A percentile compares a stretch with the other conserved stretches of the same genome.
Conservation (phyloP, 1,140 invertebrate genomes). For the Vanessa atalanta region DNA sequence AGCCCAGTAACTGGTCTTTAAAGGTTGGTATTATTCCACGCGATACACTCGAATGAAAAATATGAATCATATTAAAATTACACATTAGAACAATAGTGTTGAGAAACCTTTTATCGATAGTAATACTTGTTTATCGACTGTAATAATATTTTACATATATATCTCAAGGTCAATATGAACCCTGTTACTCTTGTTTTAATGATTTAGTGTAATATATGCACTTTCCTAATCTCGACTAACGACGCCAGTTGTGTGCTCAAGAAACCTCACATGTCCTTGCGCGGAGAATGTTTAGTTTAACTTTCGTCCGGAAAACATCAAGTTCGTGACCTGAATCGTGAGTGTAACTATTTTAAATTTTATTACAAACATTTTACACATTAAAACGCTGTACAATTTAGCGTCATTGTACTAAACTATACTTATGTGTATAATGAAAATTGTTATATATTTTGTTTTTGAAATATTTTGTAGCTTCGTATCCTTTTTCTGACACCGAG, state of each 20-base stretch:
- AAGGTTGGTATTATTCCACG: too few species aligned
- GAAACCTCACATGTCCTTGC: slow-evolving; percentile 24
- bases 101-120: too few species aligned
- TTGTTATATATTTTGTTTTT: not conserved
- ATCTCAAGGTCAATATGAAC: not conserved
- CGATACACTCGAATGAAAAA: too few species aligned
- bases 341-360: not conserved
- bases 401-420: not conserved
- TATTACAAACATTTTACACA: slow-evolving; percentile 18
- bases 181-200: not conserved
- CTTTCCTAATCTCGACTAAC: slow-evolving; percentile 6
- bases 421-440: not conserved
- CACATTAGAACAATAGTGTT: too few species aligned
- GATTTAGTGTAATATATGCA: not conserved
- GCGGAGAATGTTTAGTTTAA: slow-evolving; percentile 18
- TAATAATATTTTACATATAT: too few species aligned
- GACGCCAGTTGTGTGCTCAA: slow-evolving; percentile 2
- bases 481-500: too few species aligned
- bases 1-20: too few species aligned
- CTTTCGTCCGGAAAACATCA: slow-evolving; percentile 22
- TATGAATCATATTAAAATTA: too few species aligned
- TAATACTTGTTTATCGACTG: too few species aligned
- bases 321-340: slow-evolving; percentile 18
- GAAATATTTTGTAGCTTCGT: not conserved
- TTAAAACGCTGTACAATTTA: not conserved